A percentile compares a stretch with the other conserved stretches of the same genome.
These are phyloP conservation scores for Oxyteleia sp. DNA, from an alignment of 2,888 invertebrate species.

Conservation along the genomic window DNA sequence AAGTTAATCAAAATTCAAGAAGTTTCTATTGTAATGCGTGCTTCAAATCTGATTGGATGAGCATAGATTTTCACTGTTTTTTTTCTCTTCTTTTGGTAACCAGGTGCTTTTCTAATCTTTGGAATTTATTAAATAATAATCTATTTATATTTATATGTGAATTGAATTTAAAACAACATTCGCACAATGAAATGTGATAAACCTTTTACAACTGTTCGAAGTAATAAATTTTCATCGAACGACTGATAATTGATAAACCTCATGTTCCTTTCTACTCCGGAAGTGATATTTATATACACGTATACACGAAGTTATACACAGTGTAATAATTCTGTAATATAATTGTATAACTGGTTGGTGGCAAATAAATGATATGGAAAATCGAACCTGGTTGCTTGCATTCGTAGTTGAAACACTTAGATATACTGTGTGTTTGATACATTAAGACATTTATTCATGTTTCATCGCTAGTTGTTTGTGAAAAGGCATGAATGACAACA, in stretches of 20 bases:
- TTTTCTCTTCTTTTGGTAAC: too few species aligned
- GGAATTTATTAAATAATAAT: not conserved
- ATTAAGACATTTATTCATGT: constrained; percentile 12
- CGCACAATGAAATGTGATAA: too few species aligned
- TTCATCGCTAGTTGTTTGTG: constrained; percentile 23
- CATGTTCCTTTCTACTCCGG: too few species aligned
- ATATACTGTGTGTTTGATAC: constrained; percentile 2
- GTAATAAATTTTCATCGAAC: too few species aligned
- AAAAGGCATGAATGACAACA: constrained; percentile 23
- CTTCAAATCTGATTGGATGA: constrained; percentile 31
- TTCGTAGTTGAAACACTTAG: constrained; percentile 1
- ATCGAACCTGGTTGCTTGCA: constrained; percentile 11
- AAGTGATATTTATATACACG: not conserved
- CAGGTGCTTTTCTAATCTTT: constrained; percentile 8
- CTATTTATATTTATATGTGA: too few species aligned
- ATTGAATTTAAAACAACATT: too few species aligned
- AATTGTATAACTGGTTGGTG: constrained; percentile 1
- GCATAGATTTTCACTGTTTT: not conserved
- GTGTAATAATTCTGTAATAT: constrained; percentile 1
- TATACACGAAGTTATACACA: not conserved
- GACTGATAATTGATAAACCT: too few species aligned
- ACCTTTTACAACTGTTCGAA: too few species aligned
- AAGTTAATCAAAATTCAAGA: not conserved
- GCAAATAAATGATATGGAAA: constrained; percentile 5
- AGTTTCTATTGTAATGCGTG: not conserved